A percentile compares a stretch with the other conserved stretches of the same genome.
Conservation (phyloP, 2,888 invertebrate genomes). For the Rhyacophila evoluta region DNA sequence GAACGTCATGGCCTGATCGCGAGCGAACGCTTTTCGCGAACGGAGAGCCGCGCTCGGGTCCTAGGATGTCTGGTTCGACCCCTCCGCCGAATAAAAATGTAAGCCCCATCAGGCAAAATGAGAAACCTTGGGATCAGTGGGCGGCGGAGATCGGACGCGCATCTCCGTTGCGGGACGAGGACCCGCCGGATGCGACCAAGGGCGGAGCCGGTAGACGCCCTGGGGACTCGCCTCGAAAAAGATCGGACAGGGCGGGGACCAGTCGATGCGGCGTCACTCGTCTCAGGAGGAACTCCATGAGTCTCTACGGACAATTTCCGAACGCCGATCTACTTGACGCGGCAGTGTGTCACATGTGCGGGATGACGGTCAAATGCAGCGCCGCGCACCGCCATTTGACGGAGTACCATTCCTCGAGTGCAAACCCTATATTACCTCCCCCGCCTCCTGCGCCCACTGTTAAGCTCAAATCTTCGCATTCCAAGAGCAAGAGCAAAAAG, state of each 20-base stretch:
- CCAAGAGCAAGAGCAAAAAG: slow-evolving; percentile 65
- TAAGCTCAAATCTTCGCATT: slow-evolving; percentile 60
- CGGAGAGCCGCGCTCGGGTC: not conserved
- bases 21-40: slow-evolving; percentile 1
- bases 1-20: slow-evolving; percentile 56
- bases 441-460: slow-evolving; percentile 63
- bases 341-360: slow-evolving; percentile 83
- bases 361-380: slow-evolving; percentile 81
- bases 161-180: slow-evolving; percentile 65
- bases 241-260: slow-evolving; percentile 58
- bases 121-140: slow-evolving; percentile 70
- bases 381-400: slow-evolving; percentile 81
- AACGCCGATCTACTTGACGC: slow-evolving; percentile 82
- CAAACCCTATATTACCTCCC: slow-evolving; percentile 65
- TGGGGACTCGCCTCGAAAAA: slow-evolving; percentile 59
- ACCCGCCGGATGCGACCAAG: slow-evolving; percentile 60
- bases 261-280: slow-evolving; percentile 68
- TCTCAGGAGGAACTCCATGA: slow-evolving; percentile 74
- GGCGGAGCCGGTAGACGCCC: slow-evolving; percentile 58
- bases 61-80: slow-evolving; percentile 66
- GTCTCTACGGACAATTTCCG: slow-evolving; percentile 82
- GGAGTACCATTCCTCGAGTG: slow-evolving; percentile 65
- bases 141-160: slow-evolving; percentile 67
- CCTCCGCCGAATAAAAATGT: slow-evolving; percentile 64
- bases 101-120: slow-evolving; percentile 67